A percentile compares a stretch with the other conserved stretches of the same genome.
These are phyloP conservation scores for Sarcophilus harrisii DNA, from an alignment of 2,797 vertebrate genomes.

Conservation along the genomic window DNA sequence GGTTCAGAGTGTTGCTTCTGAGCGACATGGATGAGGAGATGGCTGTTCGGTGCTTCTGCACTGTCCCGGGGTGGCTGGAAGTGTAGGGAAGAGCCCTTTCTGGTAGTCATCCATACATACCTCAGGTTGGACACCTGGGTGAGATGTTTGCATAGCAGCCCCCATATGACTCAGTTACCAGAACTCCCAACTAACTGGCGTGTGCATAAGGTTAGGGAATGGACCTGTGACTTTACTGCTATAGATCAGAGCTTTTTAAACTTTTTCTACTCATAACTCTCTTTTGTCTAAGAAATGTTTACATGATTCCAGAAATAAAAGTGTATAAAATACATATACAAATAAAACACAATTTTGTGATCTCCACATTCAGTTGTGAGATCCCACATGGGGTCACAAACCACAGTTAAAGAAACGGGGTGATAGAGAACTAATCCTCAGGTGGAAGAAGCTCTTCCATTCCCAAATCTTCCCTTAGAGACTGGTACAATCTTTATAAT, in stretches of 20 bases:
- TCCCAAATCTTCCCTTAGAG: neutral
- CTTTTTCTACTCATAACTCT: too few species aligned
- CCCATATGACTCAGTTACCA: neutral
- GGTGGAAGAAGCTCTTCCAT: neutral
- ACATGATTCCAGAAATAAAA: too few species aligned
- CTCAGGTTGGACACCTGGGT: neutral
- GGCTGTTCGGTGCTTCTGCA: neutral
- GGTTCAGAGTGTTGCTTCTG: neutral
- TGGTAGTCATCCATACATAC: neutral
- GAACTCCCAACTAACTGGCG: neutral
- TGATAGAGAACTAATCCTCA: neutral
- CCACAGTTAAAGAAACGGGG: too few species aligned
- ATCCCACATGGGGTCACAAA: too few species aligned
- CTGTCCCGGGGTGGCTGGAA: neutral
- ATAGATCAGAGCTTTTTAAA: too few species aligned
- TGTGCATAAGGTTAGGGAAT: neutral
- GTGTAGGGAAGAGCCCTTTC: neutral
- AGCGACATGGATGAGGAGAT: neutral
- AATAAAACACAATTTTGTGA: too few species aligned
- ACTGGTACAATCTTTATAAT: neutral
- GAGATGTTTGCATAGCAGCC: neutral
- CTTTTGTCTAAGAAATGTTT: too few species aligned
- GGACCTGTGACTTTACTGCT: neutral
- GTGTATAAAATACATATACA: too few species aligned
- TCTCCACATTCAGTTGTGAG: too few species aligned